Percentiles rank a stretch among this genome's conserved stretches.
Conservation (phyloP, 1,140 invertebrate species). For the Catajapyx aquilonaris region DNA sequence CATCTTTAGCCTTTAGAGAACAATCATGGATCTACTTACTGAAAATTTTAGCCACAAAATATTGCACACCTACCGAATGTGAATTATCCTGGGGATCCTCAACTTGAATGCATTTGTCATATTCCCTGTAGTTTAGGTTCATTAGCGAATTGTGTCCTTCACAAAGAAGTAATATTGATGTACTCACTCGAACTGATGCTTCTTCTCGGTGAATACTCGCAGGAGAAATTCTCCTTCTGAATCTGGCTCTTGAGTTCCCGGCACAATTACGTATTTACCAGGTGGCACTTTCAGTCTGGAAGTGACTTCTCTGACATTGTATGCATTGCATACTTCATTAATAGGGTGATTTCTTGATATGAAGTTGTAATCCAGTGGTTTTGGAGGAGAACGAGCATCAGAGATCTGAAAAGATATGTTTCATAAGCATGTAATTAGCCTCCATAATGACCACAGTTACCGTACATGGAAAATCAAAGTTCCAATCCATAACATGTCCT, state of each 20-base stretch:
- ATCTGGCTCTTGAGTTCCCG: constrained; percentile 40
- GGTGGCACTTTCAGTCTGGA: constrained; percentile 33
- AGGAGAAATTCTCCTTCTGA: constrained; percentile 38
- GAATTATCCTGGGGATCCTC: too few species aligned
- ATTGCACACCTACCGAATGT: too few species aligned
- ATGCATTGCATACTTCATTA: constrained; percentile 32
- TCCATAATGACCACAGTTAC: too few species aligned
- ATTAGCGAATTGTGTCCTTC: constrained; percentile 18
- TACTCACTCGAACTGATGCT: constrained; percentile 18
- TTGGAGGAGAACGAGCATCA: constrained; percentile 12
- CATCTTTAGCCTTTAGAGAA: too few species aligned
- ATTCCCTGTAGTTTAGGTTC: constrained; percentile 6
- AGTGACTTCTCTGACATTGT: constrained; percentile 37
- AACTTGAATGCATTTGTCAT: too few species aligned
- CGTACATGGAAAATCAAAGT: constrained; percentile 36
- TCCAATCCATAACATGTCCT: constrained; percentile 36
- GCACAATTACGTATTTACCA: constrained; percentile 39
- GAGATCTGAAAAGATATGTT: constrained; percentile 8
- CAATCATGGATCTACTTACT: too few species aligned
- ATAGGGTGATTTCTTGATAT: constrained; percentile 37
- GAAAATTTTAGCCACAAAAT: too few species aligned
- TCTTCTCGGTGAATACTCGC: constrained; percentile 38
- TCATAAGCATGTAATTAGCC: too few species aligned
- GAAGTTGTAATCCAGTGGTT: constrained; percentile 30
- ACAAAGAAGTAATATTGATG: constrained; percentile 15